Evolutionary conservation across 2,113 vertebrate species (phyloP).

Genomic region (Perca flavescens): DNA sequence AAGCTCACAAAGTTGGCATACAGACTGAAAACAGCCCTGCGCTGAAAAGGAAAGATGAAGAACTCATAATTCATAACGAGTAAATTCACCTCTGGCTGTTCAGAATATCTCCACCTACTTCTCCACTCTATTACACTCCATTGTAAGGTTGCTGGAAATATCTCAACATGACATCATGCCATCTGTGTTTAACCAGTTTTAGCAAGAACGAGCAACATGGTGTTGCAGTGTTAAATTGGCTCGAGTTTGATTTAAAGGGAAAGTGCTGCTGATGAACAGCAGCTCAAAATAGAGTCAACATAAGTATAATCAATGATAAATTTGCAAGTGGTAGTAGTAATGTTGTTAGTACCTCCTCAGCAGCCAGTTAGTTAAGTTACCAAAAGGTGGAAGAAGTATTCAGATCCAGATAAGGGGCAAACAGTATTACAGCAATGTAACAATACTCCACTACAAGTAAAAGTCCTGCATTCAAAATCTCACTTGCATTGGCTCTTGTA

Average conservation of each 20-base stretch:
- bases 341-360: not conserved
- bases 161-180: slow-evolving; percentile 56
- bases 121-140: slow-evolving; percentile 33
- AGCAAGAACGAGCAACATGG: slow-evolving; percentile 39
- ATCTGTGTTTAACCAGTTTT: slow-evolving; percentile 63
- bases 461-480: not conserved
- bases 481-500: not conserved
- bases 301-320: not conserved
- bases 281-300: slow-evolving; percentile 24
- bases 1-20: not conserved
- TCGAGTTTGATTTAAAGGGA: slow-evolving; percentile 37
- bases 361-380: not conserved
- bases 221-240: slow-evolving; percentile 33
- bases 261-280: slow-evolving; percentile 26
- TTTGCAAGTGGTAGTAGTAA: not conserved
- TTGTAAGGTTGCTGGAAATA: slow-evolving; percentile 49
- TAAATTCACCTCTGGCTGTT: slow-evolving; percentile 28
- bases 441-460: not conserved
- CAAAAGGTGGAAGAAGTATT: not conserved
- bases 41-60: slow-evolving; percentile 18
- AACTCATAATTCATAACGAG: slow-evolving; percentile 1
- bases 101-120: slow-evolving; percentile 18
- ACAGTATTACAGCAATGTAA: not conserved
- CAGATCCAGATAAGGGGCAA: not conserved
- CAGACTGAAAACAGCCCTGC: not conserved